Percentiles rank a stretch among this genome's conserved stretches.
Evolutionary conservation across 2,888 invertebrate genomes (phyloP).

Genomic region (Lamproptera curius): DNA sequence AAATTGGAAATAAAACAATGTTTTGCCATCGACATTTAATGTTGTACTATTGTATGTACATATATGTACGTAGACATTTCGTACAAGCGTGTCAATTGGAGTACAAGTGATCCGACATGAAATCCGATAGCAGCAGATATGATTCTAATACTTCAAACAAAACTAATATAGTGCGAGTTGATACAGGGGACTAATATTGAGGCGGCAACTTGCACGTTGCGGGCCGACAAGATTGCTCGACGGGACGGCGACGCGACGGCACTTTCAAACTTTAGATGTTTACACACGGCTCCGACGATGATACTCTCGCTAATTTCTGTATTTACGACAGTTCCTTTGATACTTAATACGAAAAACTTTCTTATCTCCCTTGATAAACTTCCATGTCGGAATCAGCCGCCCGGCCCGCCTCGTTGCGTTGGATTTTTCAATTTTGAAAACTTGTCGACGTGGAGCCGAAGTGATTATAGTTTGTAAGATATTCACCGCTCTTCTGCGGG

Average conservation of each 20-base stretch:
- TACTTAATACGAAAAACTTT: constrained; percentile 62
- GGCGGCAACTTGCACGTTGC: constrained; percentile 32
- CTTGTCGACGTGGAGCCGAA: constrained; percentile 2
- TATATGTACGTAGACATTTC: too few relatives aligned
- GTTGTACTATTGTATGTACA: too few relatives aligned
- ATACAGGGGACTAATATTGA: constrained; percentile 34
- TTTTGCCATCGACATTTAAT: too few relatives aligned
- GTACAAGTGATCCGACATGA: constrained; percentile 10
- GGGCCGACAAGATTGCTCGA: constrained; percentile 31
- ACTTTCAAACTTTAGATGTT: constrained; percentile 64
- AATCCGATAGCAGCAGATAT: constrained; percentile 18
- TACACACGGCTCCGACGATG: constrained; percentile 54
- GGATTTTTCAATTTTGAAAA: constrained; percentile 6
- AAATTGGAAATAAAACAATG: too few relatives aligned
- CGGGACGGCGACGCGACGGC: constrained; percentile 40
- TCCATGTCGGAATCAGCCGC: constrained; percentile 43
- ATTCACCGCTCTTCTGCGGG: background rate
- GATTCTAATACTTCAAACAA: constrained; percentile 27
- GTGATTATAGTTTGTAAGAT: background rate
- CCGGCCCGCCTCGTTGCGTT: constrained; percentile 20
- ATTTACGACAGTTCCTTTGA: constrained; percentile 63
- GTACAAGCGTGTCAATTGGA: constrained; percentile 7
- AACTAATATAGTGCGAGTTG: constrained; percentile 36
- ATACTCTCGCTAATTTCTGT: constrained; percentile 64
- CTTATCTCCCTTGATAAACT: constrained; percentile 49